Conservation (phyloP, 2,888 invertebrate species). For the Stenchaetothrips biformis region DNA sequence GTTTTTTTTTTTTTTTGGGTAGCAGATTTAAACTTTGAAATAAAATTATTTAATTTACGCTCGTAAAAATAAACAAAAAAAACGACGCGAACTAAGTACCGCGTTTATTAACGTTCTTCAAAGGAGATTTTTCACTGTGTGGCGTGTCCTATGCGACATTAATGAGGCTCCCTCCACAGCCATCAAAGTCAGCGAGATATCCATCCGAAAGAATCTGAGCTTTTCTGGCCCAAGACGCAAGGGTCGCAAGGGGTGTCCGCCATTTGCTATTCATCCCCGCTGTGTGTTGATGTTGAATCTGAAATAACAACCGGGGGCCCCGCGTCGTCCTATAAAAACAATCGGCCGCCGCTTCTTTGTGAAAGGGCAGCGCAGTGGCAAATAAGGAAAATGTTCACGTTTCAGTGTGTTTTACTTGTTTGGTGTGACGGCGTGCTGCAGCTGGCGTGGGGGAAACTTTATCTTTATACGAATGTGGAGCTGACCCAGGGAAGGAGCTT, state of each 20-base stretch:
- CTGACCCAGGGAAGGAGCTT: not conserved
- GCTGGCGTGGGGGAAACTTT: not conserved
- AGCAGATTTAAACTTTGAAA: no score
- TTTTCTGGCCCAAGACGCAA: no score
- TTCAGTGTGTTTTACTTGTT: conserved; percentile 23
- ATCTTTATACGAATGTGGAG: not conserved
- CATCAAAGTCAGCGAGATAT: no score
- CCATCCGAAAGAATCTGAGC: no score
- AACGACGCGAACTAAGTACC: no score
- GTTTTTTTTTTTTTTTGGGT: no score
- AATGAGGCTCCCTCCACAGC: no score
- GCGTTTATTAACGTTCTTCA: no score
- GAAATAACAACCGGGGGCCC: not conserved
- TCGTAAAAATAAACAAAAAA: no score
- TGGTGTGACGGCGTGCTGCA: not conserved
- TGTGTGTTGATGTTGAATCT: conserved; percentile 10
- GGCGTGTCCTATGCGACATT: no score
- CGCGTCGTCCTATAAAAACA: conserved; percentile 10
- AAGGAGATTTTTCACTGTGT: no score
- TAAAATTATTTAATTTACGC: no score
- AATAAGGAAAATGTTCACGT: conserved; percentile 23
- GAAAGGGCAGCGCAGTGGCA: conserved; percentile 15
- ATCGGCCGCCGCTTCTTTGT: not conserved
- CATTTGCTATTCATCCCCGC: conserved; percentile 8
- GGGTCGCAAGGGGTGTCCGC: not conserved